Percentiles rank a stretch among this genome's conserved stretches.
These are phyloP conservation scores for Podarcis muralis DNA, from an alignment of 2,113 vertebrate species.

Conservation along the genomic window DNA sequence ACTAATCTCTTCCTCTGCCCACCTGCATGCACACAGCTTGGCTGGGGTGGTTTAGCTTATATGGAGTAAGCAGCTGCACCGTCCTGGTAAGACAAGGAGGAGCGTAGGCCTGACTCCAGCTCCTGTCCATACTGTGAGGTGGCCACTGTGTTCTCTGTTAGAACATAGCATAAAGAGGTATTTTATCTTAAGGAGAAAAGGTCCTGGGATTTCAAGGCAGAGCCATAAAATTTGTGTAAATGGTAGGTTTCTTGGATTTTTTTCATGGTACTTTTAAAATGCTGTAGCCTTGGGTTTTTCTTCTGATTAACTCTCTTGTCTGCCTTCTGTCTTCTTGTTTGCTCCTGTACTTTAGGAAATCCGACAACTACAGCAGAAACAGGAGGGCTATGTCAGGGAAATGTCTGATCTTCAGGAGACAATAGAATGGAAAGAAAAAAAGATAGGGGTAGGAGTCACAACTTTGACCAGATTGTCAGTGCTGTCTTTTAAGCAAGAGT, in stretches of 20 bases:
- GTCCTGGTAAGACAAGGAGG: not conserved
- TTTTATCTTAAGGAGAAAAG: slow-evolving; percentile 7
- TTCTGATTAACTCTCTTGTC: slow-evolving; percentile 55
- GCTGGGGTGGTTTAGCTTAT: not conserved
- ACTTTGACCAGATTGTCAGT: not conserved
- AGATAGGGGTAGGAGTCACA: slow-evolving; percentile 84
- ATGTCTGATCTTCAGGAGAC: slow-evolving; percentile 92
- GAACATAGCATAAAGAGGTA: not conserved
- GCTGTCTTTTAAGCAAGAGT: not conserved
- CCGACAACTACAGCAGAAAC: slow-evolving; percentile 86
- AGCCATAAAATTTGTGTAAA: not conserved
- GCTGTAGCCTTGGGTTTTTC: slow-evolving; percentile 41
- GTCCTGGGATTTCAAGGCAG: slow-evolving; percentile 7
- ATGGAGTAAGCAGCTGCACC: not conserved
- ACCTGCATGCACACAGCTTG: not conserved
- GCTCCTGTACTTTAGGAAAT: slow-evolving; percentile 79
- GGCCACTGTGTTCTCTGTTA: not conserved
- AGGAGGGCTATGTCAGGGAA: slow-evolving; percentile 87
- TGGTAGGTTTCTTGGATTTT: not conserved
- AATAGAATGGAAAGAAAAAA: slow-evolving; percentile 97
- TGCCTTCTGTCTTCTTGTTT: slow-evolving; percentile 69
- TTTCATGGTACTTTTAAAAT: slow-evolving; percentile 44
- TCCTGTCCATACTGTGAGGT: not conserved
- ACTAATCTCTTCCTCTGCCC: not conserved
- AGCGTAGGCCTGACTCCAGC: not conserved